Evolutionary conservation across 53 echinoderm and acorn worm genomes (phyloP), one percentile per base, ranked within the genome.

Genomic region (Apostichopus leukothele): DNA sequence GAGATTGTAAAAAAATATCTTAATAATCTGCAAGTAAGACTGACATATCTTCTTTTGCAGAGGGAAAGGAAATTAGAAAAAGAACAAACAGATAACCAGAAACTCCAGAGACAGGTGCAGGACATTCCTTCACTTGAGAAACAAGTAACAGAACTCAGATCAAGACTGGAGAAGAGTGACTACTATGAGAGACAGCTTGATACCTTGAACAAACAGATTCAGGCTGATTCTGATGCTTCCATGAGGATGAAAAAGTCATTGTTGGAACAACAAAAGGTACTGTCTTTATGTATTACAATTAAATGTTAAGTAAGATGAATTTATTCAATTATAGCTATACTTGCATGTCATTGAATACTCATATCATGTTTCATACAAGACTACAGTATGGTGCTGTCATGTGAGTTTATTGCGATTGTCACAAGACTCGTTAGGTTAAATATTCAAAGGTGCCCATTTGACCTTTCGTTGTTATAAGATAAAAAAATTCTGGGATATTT

Each of bases 241-340:
- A 52, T 76, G 5, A 99, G 92, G 87, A 12, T 93, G 73, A 99
- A 99, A 92, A 99, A 93, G 61, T 74, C 86, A 19, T 61, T 92
- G 13, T 73, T 61, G 19, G 99, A 99, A 61, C 92, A 93, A n/a
- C 96, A 94, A 74, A 99, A 99, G 96, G 99, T 88, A 76, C 71
- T 71, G 63, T 16, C 4, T 13, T 63, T 39, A 39, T 39, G 3
- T 39, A 39, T 39, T 39, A 39, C 39, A 39, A 39, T 39, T 39
- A 39, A 39, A 39, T 39, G 39, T 39, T 39, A 39, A 39, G 39
- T 39, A 39, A 39, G 39, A 39, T 39, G 39, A 39, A 39, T 39
- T 39, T 39, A 39, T 39, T 39, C 39, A 39, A 39, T 39, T 39
- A 39, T 39, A 39, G 39, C 39, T 39, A 0, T 39, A 39, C 39